Conservation (phyloP, 2,888 invertebrate genomes). For the Cryptocheilus praepositus region DNA sequence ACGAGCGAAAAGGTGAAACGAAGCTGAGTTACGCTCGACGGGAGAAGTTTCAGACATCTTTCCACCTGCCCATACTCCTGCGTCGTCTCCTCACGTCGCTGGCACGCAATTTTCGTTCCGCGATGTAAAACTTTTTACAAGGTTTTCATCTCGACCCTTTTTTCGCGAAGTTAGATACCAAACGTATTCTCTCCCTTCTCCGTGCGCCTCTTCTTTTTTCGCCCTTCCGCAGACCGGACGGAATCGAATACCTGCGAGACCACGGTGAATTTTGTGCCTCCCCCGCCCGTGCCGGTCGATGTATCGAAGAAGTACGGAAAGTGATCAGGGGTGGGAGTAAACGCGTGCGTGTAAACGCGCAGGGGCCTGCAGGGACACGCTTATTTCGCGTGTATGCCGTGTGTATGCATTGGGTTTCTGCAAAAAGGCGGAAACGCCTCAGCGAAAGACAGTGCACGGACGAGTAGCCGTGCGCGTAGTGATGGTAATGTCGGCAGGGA, state of each 20-base stretch:
- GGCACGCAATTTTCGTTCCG: constrained; percentile 51
- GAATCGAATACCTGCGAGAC: constrained; percentile 23
- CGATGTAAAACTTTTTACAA: constrained; percentile 61
- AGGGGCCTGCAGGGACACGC: neutral
- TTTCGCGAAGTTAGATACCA: constrained; percentile 45
- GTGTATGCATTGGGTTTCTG: too few species aligned
- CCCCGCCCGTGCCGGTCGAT: neutral
- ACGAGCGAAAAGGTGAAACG: constrained; percentile 40
- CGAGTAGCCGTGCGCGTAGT: too few species aligned
- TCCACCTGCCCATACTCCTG: constrained; percentile 3
- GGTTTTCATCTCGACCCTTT: constrained; percentile 55
- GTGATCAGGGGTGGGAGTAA: neutral
- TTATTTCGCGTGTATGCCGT: too few species aligned
- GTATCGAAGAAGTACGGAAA: neutral
- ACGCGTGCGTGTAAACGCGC: neutral
- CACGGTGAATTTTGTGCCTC: neutral
- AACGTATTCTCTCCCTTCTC: constrained; percentile 44
- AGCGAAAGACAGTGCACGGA: too few species aligned
- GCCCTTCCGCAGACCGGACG: constrained; percentile 10
- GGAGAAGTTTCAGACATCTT: constrained; percentile 36
- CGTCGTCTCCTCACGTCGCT: constrained; percentile 16
- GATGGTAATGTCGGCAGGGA: neutral
- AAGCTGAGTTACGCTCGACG: constrained; percentile 44
- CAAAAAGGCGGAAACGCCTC: too few species aligned
- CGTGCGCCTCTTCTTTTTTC: constrained; percentile 4